These are phyloP conservation scores for Diplolepis rosae DNA, from an alignment of 2,888 invertebrate species.

Conservation along the genomic window DNA sequence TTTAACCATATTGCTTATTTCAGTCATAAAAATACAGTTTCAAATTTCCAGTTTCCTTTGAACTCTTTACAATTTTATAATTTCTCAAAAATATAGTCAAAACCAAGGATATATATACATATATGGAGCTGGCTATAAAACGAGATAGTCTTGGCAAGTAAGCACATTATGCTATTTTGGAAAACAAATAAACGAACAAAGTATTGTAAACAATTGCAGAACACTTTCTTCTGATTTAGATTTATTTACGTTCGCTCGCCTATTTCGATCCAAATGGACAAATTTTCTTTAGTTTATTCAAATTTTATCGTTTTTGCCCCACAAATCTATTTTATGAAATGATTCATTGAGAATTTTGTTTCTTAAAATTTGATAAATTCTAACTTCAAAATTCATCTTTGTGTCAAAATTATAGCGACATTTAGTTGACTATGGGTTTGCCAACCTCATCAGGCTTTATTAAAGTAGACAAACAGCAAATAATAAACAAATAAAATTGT, in stretches of 20 bases:
- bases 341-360: too few species aligned
- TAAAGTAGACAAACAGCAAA: too few species aligned
- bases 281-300: neutral
- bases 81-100: neutral
- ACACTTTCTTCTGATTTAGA: neutral
- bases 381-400: too few species aligned
- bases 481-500: too few species aligned
- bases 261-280: neutral
- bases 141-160: conserved; percentile 7
- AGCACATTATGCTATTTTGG: neutral
- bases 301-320: too few species aligned
- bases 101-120: neutral
- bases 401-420: too few species aligned
- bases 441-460: too few species aligned
- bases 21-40: too few species aligned
- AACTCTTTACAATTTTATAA: neutral
- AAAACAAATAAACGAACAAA: neutral
- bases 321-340: too few species aligned
- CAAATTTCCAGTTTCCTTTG: neutral
- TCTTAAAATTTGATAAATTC: too few species aligned
- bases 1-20: too few species aligned
- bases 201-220: neutral
- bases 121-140: neutral
- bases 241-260: neutral
- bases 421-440: too few species aligned